Evolutionary conservation across 1,140 invertebrate species (phyloP).

Genomic region (Drosophila truncata): DNA sequence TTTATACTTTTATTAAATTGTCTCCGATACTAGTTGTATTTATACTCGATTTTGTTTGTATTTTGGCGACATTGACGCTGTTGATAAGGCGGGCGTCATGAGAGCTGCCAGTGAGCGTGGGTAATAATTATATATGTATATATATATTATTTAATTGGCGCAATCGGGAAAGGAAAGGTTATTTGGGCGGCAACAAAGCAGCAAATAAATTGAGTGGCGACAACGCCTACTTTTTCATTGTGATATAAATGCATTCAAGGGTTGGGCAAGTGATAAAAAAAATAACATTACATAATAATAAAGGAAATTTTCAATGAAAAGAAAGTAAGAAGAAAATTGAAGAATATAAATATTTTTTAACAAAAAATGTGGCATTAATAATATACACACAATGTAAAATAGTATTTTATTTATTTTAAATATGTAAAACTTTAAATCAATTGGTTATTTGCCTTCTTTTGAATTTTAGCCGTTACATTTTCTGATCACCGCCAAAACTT

Average conservation of each 20-base stretch:
- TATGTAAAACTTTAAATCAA: background rate
- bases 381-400: background rate
- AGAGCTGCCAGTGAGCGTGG: constrained; percentile 47
- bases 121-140: constrained; percentile 58
- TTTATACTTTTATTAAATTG: constrained; percentile 34
- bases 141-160: constrained; percentile 71
- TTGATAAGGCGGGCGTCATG: constrained; percentile 62
- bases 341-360: background rate
- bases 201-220: constrained; percentile 33
- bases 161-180: constrained; percentile 72
- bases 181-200: constrained; percentile 68
- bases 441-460: constrained; percentile 2
- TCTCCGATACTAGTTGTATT: constrained; percentile 36
- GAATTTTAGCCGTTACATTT: constrained; percentile 14
- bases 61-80: constrained; percentile 62
- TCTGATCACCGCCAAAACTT: constrained; percentile 30
- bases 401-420: background rate
- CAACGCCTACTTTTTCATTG: constrained; percentile 13
- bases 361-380: background rate
- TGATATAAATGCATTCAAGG: constrained; percentile 13
- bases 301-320: background rate
- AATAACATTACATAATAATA: background rate
- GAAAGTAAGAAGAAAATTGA: too few relatives aligned
- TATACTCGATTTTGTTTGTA: constrained; percentile 50
- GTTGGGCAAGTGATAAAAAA: background rate